Percentiles rank a stretch among this genome's conserved stretches.
phyloP scores from a whole-genome alignment of 2,113 vertebrate species.

The Sphyrna mokarran region DNA sequence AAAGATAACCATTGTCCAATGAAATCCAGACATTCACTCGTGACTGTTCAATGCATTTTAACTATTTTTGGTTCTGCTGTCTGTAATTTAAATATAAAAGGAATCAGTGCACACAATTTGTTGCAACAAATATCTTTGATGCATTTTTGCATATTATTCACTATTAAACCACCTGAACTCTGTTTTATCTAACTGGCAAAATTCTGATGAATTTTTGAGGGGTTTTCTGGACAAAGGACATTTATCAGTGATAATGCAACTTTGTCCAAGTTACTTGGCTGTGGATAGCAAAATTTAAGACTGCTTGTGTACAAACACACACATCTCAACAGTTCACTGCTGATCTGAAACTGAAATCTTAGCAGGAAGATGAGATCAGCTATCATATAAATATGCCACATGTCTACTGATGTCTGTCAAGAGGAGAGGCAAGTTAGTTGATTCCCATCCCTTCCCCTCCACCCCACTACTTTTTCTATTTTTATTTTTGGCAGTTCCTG shows the following conservation, averaged over 20 bases:
- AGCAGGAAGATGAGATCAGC: not conserved
- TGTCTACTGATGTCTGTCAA: not conserved
- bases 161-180: too few relatives aligned
- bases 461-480: not conserved
- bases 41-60: too few relatives aligned
- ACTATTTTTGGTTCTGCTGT: too few relatives aligned
- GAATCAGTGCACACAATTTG: not conserved
- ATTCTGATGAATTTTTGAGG: too few relatives aligned
- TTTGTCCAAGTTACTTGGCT: not conserved
- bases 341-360: not conserved
- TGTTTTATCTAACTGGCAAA: too few relatives aligned
- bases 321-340: not conserved
- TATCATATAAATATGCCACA: not conserved
- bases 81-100: too few relatives aligned
- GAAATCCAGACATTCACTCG: too few relatives aligned
- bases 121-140: not conserved
- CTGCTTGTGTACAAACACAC: not conserved
- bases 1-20: too few relatives aligned
- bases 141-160: not conserved
- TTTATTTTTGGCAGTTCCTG: not conserved
- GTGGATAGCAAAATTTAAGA: not conserved
- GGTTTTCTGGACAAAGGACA: too few relatives aligned
- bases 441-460: not conserved
- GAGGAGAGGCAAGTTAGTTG: not conserved
- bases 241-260: not conserved